These are phyloP conservation scores for Mesitornis unicolor DNA, from an alignment of 2,113 vertebrate genomes.

Conservation along the genomic window DNA sequence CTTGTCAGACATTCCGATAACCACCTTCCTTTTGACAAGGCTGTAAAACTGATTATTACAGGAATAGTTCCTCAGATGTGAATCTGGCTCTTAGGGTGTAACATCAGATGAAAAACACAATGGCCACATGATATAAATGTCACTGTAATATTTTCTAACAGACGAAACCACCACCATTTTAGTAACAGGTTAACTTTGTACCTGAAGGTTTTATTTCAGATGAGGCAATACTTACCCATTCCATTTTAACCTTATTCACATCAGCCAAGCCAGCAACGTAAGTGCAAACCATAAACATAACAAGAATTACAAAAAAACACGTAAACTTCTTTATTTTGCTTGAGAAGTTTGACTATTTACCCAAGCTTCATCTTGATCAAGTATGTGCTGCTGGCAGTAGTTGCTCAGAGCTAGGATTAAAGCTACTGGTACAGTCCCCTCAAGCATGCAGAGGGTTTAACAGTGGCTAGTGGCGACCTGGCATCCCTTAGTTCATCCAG, in stretches of 20 bases:
- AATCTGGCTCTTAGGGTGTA: neutral
- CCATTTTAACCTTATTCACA: neutral
- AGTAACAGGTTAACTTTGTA: neutral
- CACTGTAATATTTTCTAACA: neutral
- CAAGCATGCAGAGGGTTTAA: neutral
- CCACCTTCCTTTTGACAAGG: neutral
- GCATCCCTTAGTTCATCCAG: rapidly evolving
- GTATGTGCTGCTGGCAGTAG: neutral
- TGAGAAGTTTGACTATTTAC: neutral
- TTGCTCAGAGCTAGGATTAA: neutral
- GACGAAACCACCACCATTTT: neutral
- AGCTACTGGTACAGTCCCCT: neutral
- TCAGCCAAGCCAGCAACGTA: neutral
- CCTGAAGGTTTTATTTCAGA: neutral
- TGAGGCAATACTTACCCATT: neutral
- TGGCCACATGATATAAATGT: neutral
- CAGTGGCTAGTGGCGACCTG: neutral
- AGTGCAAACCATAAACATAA: neutral
- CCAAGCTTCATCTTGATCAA: neutral
- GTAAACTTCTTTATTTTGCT: neutral
- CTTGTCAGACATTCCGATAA: neutral
- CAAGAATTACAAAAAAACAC: neutral
- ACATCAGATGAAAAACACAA: neutral
- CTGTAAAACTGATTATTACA: neutral
- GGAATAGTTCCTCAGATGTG: neutral